These are phyloP conservation scores for Gari tellinella DNA, from an alignment of 2,888 invertebrate genomes.

Conservation along the genomic window DNA sequence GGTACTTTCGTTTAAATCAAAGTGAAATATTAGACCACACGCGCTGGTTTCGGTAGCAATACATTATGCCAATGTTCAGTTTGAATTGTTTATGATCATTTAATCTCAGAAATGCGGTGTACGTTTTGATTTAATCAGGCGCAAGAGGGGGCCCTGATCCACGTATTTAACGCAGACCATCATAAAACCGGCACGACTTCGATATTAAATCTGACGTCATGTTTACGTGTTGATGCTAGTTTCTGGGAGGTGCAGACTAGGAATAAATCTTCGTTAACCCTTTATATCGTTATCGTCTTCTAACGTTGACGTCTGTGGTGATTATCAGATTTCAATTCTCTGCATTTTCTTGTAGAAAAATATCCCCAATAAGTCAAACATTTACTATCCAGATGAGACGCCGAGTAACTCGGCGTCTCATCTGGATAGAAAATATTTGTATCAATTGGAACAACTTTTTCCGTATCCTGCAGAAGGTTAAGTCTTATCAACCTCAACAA, in stretches of 20 bases:
- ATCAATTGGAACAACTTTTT: too few species aligned
- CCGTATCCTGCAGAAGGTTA: too few species aligned
- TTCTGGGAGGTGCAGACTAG: background rate
- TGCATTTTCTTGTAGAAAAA: too few species aligned
- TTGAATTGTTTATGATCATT: conserved; percentile 47
- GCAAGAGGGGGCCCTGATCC: conserved; percentile 1
- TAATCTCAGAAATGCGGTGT: conserved; percentile 41
- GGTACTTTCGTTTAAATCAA: conserved; percentile 16
- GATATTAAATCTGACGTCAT: conserved; percentile 5
- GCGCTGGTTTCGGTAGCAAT: conserved; percentile 17
- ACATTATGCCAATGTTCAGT: conserved; percentile 36
- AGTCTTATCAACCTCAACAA: too few species aligned
- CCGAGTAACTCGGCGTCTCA: too few species aligned
- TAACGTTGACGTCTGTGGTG: too few species aligned
- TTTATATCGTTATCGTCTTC: too few species aligned
- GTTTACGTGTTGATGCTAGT: background rate
- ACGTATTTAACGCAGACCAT: conserved; percentile 13
- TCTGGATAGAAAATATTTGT: too few species aligned
- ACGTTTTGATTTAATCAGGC: conserved; percentile 45
- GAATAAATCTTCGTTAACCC: too few species aligned
- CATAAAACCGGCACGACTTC: conserved; percentile 20
- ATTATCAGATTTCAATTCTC: too few species aligned
- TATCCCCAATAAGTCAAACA: too few species aligned
- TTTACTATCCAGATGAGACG: too few species aligned
- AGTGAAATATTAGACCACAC: conserved; percentile 30